These are phyloP conservation scores for Eupithecia pulchellata DNA, from an alignment of 2,888 invertebrate genomes.

Conservation along the genomic window DNA sequence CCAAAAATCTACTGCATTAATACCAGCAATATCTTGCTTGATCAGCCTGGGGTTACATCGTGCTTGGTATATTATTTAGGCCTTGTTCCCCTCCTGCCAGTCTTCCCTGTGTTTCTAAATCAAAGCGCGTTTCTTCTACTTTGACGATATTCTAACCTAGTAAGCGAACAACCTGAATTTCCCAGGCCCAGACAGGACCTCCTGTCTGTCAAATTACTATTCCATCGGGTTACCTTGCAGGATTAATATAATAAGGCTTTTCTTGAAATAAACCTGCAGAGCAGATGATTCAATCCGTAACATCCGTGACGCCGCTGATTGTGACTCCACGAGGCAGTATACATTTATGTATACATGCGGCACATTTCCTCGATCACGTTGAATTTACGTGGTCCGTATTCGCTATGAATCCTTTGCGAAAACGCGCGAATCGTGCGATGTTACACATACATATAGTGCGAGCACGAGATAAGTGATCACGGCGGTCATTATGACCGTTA, in stretches of 20 bases:
- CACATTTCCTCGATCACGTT: slow-evolving; percentile 63
- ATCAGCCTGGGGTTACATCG: not conserved
- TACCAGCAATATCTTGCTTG: not conserved
- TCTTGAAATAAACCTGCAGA: slow-evolving; percentile 20
- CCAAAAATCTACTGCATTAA: not conserved
- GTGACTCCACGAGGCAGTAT: slow-evolving; percentile 41
- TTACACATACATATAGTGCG: not conserved
- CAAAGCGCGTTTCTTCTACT: not conserved
- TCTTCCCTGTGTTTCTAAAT: not conserved
- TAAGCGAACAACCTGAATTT: not conserved
- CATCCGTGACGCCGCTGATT: slow-evolving; percentile 49
- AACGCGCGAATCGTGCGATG: not conserved
- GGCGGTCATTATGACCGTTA: no score
- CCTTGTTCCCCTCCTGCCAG: not conserved
- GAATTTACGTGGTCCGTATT: slow-evolving; percentile 4
- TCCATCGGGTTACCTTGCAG: not conserved
- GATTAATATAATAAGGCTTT: slow-evolving; percentile 9
- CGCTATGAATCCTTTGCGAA: not conserved
- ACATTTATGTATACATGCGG: slow-evolving; percentile 33
- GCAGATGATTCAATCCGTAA: slow-evolving; percentile 43
- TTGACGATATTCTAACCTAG: slow-evolving; percentile 4
- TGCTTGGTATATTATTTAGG: not conserved
- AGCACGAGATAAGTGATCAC: not conserved
- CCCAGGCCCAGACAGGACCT: not conserved
- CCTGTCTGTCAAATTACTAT: not conserved